A percentile compares a stretch with the other conserved stretches of the same genome.
Evolutionary conservation across 2,888 invertebrate genomes (phyloP).

Genomic region (Xestia rhomboidea): DNA sequence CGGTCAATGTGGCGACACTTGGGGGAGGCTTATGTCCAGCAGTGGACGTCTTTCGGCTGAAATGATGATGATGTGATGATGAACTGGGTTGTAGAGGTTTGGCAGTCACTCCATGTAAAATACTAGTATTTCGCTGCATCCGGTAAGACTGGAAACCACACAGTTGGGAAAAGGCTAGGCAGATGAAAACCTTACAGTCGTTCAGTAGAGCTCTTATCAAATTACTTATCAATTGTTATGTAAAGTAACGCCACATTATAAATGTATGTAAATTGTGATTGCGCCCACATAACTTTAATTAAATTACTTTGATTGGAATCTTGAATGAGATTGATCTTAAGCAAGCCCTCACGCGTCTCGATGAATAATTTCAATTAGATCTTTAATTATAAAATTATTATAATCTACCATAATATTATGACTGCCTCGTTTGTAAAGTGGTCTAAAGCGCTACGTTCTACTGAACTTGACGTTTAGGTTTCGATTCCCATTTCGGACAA

Average conservation of each 20-base stretch:
- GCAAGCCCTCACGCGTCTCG: constrained; percentile 24
- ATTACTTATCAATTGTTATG: constrained; percentile 21
- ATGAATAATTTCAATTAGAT: constrained; percentile 39
- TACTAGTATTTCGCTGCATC: no score
- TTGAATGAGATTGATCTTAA: constrained; percentile 41
- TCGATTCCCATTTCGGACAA: neutral
- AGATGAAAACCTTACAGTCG: neutral
- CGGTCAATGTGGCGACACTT: no score
- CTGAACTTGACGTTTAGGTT: neutral
- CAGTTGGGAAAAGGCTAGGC: no score
- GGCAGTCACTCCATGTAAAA: no score
- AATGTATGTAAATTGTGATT: constrained; percentile 31
- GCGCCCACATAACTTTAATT: constrained; percentile 38
- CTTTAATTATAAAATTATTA: constrained; percentile 17
- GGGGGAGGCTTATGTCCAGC: no score
- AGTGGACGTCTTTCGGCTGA: no score
- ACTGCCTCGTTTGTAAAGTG: neutral
- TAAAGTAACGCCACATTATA: constrained; percentile 24
- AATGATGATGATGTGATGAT: no score
- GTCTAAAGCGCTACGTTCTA: neutral
- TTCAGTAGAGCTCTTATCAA: neutral
- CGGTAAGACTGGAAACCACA: no score
- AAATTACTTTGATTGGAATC: constrained; percentile 51
- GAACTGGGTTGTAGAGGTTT: no score
- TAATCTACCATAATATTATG: neutral